Conservation (phyloP, 2,113 vertebrate genomes). For the Puma concolor region DNA sequence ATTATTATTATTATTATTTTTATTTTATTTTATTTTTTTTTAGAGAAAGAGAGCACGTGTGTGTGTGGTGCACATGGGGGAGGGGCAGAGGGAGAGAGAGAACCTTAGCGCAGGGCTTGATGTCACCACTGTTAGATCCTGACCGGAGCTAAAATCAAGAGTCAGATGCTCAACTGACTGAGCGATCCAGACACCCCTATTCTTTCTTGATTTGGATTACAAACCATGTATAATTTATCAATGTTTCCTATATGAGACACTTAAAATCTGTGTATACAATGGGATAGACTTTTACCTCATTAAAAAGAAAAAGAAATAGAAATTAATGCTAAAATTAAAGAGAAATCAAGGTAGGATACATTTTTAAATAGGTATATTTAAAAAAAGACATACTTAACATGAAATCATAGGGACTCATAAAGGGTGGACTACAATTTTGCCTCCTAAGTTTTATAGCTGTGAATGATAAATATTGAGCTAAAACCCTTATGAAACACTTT, state of each 20-base stretch:
- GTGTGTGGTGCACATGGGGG: no score
- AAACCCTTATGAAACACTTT: background rate
- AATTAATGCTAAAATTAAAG: conserved; percentile 4
- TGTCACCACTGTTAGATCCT: no score
- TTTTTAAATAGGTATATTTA: background rate
- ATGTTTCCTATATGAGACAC: background rate
- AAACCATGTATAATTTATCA: background rate
- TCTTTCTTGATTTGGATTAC: background rate
- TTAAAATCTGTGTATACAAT: background rate
- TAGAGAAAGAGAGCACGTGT: no score
- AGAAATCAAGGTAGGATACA: background rate
- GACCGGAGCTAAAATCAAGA: no score
- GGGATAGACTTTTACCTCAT: background rate
- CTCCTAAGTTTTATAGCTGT: background rate
- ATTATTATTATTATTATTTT: no score
- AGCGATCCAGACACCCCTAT: no score
- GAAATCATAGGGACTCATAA: background rate
- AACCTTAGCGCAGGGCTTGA: no score
- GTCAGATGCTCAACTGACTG: no score
- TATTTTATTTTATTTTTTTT: no score
- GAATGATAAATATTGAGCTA: background rate
- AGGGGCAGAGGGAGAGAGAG: no score
- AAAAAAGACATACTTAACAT: background rate
- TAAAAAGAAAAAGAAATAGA: background rate
- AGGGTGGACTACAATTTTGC: background rate